Evolutionary conservation across 2,113 vertebrate species (phyloP), one percentile per base, ranked within the genome.

Genomic region (Pitta sordida): DNA sequence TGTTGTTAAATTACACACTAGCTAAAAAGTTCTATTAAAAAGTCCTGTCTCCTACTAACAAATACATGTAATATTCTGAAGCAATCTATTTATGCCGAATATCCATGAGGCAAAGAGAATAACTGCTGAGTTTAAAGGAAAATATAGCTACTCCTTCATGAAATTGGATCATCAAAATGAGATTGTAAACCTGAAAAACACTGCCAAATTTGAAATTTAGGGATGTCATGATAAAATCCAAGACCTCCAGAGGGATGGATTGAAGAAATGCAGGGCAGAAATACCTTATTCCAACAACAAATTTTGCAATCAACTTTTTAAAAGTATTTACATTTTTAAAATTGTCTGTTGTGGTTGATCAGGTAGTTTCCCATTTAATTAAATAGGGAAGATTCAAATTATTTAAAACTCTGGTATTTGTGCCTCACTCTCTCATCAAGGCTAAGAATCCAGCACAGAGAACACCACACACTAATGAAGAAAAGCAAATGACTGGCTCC

Each of bases 101-200:
- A 62, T 41, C 7, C 11, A 44, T 13, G 41, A 58, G 49, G 11
- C 21, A 76, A 73, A 73, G 10, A 76, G 2, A 7, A 14, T 53
- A 64, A 49, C 19, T 73, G 5, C 23, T 62, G 17, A 60, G 2
- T 44, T 19, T n/a, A 67, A 74, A 60, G 39, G 12, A 63, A 82
- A 81, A 49, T 27, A 15, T 37, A 52, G 27, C 4, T 48, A 34
- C 5, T 63, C 43, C 43, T 83, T 24, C 7, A 32, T 44, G 17
- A 64, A 41, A 36, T 3, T 55, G 7, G 17, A 23, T 59, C 21
- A 64, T 30, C 6, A 59, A 90, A 71, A 78, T 68, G 15, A 18
- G 6, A 30, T 37, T 51, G 4, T 32, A 63, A 3, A 56, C 6
- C 5, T 80, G 23, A 63, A 67, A 88, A 83, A 43, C 0, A 0